Evolutionary conservation across 2,797 vertebrate genomes (phyloP).

Genomic region (Ctenopoma multispine): DNA sequence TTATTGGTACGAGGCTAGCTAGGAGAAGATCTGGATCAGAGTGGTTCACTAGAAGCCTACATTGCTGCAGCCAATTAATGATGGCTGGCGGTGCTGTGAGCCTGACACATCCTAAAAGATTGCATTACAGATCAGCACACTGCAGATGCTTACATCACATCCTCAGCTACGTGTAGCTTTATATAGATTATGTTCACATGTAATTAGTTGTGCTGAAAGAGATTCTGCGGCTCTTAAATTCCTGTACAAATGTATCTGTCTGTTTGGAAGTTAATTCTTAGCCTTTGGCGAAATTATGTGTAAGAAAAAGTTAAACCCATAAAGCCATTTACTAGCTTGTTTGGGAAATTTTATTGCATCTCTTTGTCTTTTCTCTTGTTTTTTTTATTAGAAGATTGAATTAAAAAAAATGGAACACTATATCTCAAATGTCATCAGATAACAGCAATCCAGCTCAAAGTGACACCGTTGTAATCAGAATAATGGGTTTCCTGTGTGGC

Average conservation of each 20-base stretch:
- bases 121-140: slow-evolving; percentile 56
- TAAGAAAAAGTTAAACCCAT: background rate
- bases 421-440: slow-evolving; percentile 60
- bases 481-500: slow-evolving; percentile 56
- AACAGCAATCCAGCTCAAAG: slow-evolving; percentile 52
- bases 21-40: slow-evolving; percentile 52
- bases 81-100: slow-evolving; percentile 67
- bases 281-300: background rate
- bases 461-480: slow-evolving; percentile 59
- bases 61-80: slow-evolving; percentile 63
- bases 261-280: slow-evolving; percentile 7
- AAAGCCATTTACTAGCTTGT: slow-evolving; percentile 11
- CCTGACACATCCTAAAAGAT: slow-evolving; percentile 61
- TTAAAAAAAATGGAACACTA: slow-evolving; percentile 18
- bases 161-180: slow-evolving; percentile 7
- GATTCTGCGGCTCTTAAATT: background rate
- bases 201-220: slow-evolving; percentile 25
- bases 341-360: background rate
- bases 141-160: slow-evolving; percentile 52
- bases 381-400: slow-evolving; percentile 10
- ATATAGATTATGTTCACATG: slow-evolving; percentile 41
- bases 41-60: slow-evolving; percentile 42
- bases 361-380: background rate
- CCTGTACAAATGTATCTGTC: background rate
- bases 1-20: slow-evolving; percentile 60